Conservation (phyloP, 1,140 invertebrate genomes). For the Lepidurus packardi region DNA sequence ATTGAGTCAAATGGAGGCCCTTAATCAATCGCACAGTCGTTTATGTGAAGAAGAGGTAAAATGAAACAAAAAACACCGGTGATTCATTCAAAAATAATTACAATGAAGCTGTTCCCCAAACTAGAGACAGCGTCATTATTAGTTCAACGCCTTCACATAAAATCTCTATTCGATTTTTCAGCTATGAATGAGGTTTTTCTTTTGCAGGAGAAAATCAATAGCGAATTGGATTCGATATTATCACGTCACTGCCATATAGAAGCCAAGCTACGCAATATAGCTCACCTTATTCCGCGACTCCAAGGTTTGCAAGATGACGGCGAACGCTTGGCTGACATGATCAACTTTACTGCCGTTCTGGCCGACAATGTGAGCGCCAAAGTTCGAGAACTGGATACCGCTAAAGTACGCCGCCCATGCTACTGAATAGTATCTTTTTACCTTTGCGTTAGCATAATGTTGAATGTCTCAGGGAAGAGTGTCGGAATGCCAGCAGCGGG, state of each 20-base stretch:
- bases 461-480: slow-evolving; percentile 67
- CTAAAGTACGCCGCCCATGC: slow-evolving; percentile 62
- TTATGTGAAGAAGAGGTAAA: slow-evolving; percentile 15
- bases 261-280: slow-evolving; percentile 57
- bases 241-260: slow-evolving; percentile 57
- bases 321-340: slow-evolving; percentile 70
- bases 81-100: background rate
- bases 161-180: background rate
- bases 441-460: background rate
- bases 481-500: slow-evolving; percentile 86
- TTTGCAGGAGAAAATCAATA: slow-evolving; percentile 52
- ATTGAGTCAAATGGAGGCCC: background rate
- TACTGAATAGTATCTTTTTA: background rate
- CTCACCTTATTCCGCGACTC: slow-evolving; percentile 61
- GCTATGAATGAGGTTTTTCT: slow-evolving; percentile 28
- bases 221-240: slow-evolving; percentile 56
- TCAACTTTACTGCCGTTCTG: slow-evolving; percentile 77
- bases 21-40: background rate
- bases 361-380: slow-evolving; percentile 93
- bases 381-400: slow-evolving; percentile 87
- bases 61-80: background rate
- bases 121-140: background rate
- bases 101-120: background rate
- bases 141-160: background rate
- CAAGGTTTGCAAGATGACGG: slow-evolving; percentile 63